These are phyloP conservation scores for Cheilosia scutellata DNA, from an alignment of 2,888 invertebrate species.

Conservation along the genomic window DNA sequence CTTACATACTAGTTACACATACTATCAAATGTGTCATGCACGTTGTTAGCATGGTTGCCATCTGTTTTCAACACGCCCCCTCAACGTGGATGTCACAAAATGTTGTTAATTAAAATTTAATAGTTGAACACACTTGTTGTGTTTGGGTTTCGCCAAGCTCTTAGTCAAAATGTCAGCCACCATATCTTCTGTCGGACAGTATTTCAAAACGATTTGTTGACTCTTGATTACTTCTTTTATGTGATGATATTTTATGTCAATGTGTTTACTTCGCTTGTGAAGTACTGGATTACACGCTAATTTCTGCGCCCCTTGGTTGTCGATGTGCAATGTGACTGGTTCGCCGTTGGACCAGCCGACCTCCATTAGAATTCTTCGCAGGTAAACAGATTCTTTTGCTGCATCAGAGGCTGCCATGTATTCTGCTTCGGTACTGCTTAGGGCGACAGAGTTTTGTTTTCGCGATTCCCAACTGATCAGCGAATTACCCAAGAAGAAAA, in stretches of 20 bases:
- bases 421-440: slow-evolving; percentile 31
- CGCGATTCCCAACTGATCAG: slow-evolving; percentile 3
- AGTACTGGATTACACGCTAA: slow-evolving; percentile 53
- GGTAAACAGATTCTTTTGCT: slow-evolving; percentile 62
- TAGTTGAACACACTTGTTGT: slow-evolving; percentile 50
- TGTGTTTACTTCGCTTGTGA: slow-evolving; percentile 64
- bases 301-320: slow-evolving; percentile 58
- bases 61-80: slow-evolving; percentile 1
- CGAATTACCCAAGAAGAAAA: slow-evolving; percentile 28
- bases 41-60: slow-evolving; percentile 45
- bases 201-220: slow-evolving; percentile 49
- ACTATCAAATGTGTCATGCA: slow-evolving; percentile 24
- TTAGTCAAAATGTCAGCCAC: slow-evolving; percentile 60
- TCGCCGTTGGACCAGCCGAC: slow-evolving; percentile 44
- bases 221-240: slow-evolving; percentile 49
- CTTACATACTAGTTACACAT: background rate
- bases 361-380: slow-evolving; percentile 47
- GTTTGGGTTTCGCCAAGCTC: slow-evolving; percentile 57
- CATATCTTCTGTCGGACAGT: slow-evolving; percentile 58
- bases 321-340: slow-evolving; percentile 50
- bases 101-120: slow-evolving; percentile 33
- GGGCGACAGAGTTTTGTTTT: slow-evolving; percentile 39
- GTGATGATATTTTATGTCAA: slow-evolving; percentile 60
- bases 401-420: slow-evolving; percentile 48
- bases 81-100: slow-evolving; percentile 13